Percentiles rank a stretch among this genome's conserved stretches.
These are phyloP conservation scores for Calameuta idolon DNA, from an alignment of 2,888 invertebrate genomes.

Conservation along the genomic window DNA sequence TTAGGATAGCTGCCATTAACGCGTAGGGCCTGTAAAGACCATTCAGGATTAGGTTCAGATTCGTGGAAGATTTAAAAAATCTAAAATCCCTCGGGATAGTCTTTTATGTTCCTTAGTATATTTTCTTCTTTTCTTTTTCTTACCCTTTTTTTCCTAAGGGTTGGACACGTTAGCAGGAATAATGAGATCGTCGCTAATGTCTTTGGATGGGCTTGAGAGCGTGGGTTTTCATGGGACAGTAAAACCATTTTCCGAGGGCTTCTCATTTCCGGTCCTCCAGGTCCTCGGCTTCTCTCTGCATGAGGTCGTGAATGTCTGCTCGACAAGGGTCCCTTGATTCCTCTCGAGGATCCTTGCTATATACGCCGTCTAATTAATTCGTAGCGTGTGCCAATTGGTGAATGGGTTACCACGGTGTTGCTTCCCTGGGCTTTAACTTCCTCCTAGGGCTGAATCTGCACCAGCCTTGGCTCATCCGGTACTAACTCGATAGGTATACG, in stretches of 20 bases:
- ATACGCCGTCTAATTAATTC: constrained; percentile 35
- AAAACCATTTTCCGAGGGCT: background rate
- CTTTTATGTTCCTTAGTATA: background rate
- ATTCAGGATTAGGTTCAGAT: background rate
- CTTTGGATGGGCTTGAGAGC: background rate
- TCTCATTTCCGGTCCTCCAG: background rate
- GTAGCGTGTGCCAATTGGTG: constrained; percentile 29
- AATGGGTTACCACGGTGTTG: constrained; percentile 15
- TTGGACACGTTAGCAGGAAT: background rate
- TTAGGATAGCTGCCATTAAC: background rate
- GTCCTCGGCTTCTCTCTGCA: background rate
- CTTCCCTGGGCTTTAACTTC: background rate
- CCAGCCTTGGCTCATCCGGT: background rate
- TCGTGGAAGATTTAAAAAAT: background rate
- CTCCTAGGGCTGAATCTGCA: background rate
- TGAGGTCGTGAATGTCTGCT: constrained; percentile 33
- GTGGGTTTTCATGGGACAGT: background rate
- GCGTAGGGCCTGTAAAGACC: background rate
- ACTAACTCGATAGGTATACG: background rate
- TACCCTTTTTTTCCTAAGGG: background rate
- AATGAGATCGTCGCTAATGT: background rate
- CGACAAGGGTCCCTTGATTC: constrained; percentile 39
- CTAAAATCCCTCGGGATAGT: background rate
- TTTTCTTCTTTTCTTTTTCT: background rate
- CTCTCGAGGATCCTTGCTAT: constrained; percentile 32